Evolutionary conservation across 2,113 vertebrate species (phyloP).

Genomic region (Lepus timidus): DNA sequence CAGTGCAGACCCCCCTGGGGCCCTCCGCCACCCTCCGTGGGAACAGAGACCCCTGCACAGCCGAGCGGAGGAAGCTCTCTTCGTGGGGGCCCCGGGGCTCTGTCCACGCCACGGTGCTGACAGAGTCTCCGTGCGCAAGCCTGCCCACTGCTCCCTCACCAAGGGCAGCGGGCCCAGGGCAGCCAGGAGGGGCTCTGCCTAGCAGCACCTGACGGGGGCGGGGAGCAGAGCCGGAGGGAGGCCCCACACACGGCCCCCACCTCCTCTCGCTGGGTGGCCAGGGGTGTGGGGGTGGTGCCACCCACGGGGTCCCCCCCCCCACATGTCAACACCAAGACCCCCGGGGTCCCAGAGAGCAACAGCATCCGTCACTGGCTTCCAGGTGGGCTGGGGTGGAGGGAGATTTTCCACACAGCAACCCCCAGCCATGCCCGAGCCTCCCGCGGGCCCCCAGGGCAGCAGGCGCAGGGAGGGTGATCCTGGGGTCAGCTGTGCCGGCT

Average conservation of each 20-base stretch:
- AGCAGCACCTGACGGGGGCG: neutral
- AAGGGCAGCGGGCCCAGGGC: neutral
- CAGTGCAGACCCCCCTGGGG: neutral
- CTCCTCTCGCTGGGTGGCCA: neutral
- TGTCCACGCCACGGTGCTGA: neutral
- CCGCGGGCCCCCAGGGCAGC: accelerated
- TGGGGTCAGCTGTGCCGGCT: neutral
- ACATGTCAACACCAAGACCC: neutral
- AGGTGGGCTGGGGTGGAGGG: neutral
- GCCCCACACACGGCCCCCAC: neutral
- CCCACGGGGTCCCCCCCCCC: neutral
- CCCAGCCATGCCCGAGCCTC: neutral
- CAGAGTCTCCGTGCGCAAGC: no score
- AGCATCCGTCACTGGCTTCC: neutral
- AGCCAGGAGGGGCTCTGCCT: neutral
- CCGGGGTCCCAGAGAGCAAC: neutral
- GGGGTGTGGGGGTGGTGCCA: neutral
- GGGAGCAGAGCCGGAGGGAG: neutral
- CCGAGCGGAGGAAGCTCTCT: neutral
- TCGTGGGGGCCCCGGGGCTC: accelerated
- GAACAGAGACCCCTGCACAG: neutral
- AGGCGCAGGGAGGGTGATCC: neutral
- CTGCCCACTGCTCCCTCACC: no score
- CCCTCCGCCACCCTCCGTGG: neutral
- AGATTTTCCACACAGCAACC: neutral